Evolutionary conservation across 1,140 invertebrate species (phyloP), one percentile per base, ranked within the genome.

Genomic region (Hyles euphorbiae): DNA sequence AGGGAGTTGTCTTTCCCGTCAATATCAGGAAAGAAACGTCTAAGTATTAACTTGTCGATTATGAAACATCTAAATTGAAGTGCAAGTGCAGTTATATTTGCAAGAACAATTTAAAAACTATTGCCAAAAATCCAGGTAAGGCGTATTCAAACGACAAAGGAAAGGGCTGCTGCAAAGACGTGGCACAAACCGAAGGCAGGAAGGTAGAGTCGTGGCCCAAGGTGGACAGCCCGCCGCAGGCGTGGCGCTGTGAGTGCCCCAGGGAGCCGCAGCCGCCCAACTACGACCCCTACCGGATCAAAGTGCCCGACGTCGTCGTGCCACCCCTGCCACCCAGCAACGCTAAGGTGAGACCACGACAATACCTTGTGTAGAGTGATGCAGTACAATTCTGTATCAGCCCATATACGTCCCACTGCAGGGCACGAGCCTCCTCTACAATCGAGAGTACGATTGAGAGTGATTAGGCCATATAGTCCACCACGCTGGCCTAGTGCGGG

Each of bases 221-320:
- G 53, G 7, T 56, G 1, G 72, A 78, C 1, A 61, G 61, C 0
- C 61, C 74, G 11, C 62, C 75, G 1, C 62, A 66, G 3, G 65
- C 65, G 32, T 83, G 79, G 80, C 76, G 74, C 2, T 54, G 48
- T 44, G 68, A 75, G 43, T 83, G 78, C 22, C 74, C 78, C 5
- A 50, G 34, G 1, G 75, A 75, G 1, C 69, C 74, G 0, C 80
- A 84, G 55, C 80, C 81, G 0, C 61, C 74, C 3, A 87, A 84
- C 60, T 79, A 82, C 48, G 82, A 87, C 53, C 84, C 84, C 0
- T 87, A 87, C 62, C 78, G 73, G 58, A 87, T 87, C 22, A 85
- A 82, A 61, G 75, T 79, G 5, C 82, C 84, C 4, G 74, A 87
- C 34, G 60, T 84, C 0, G 70, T 74, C 3, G 81, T 83, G 6